A percentile compares a stretch with the other conserved stretches of the same genome.
Conservation (phyloP, 35 echinoderm and acorn worm genomes). For the Ophiothrix spiculata region DNA sequence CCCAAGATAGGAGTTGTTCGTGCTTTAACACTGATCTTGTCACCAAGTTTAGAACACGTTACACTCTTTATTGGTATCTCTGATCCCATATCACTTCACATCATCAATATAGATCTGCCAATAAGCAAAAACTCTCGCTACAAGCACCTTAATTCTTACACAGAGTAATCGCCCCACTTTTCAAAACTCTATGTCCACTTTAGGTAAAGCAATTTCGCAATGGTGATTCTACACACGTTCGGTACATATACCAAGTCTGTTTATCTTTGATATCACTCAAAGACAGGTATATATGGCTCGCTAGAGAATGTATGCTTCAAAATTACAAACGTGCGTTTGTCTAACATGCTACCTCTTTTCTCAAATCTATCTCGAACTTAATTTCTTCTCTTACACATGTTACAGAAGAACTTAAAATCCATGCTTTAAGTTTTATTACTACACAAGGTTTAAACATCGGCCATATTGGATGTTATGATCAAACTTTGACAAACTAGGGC, state of each 20-base stretch:
- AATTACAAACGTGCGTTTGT: not conserved
- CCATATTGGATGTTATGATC: too few species aligned
- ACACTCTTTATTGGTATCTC: not conserved
- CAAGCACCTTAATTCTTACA: not conserved
- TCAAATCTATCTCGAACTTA: not conserved
- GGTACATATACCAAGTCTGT: not conserved
- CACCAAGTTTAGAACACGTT: not conserved
- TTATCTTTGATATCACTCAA: not conserved
- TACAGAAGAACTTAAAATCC: not conserved
- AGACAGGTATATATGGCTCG: not conserved
- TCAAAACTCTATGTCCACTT: not conserved
- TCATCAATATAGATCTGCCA: not conserved
- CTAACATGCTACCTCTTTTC: not conserved
- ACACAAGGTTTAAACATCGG: too few species aligned
- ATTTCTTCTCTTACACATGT: too few species aligned
- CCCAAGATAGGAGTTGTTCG: not conserved
- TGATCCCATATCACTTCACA: not conserved
- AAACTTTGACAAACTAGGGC: too few species aligned
- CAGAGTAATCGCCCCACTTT: not conserved
- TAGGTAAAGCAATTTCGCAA: not conserved
- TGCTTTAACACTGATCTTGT: not conserved
- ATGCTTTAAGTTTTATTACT: not conserved
- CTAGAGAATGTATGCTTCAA: not conserved
- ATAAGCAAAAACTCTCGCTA: not conserved
- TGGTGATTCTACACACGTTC: constrained; percentile 2